phyloP scores from a whole-genome alignment of 2,797 vertebrate genomes.

The Anolis apletophallus region DNA sequence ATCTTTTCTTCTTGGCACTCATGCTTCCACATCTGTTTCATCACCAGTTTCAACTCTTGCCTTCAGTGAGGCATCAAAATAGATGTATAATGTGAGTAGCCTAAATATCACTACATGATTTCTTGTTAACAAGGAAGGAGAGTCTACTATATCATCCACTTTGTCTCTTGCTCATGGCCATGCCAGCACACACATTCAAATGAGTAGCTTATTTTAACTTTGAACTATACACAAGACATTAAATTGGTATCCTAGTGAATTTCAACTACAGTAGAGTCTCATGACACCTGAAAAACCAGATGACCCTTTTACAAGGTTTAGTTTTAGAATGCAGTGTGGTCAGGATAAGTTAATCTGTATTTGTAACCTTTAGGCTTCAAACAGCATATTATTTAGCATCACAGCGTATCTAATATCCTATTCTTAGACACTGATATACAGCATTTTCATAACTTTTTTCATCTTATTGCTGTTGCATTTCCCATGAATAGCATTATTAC shows the following conservation, averaged over 20 bases:
- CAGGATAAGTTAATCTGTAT: background rate
- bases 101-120: background rate
- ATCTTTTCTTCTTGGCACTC: slow-evolving; percentile 1
- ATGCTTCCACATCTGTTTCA: background rate
- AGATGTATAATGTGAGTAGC: background rate
- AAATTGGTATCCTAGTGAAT: slow-evolving; percentile 27
- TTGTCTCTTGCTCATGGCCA: slow-evolving; percentile 27
- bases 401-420: background rate
- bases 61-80: background rate
- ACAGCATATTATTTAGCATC: background rate
- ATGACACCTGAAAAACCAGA: slow-evolving; percentile 12
- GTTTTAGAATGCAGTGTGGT: rapidly evolving
- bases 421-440: background rate
- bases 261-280: no score
- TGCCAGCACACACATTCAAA: slow-evolving; percentile 54
- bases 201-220: background rate
- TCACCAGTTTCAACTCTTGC: background rate
- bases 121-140: slow-evolving; percentile 32
- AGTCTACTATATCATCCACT: slow-evolving; percentile 11
- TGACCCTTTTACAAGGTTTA: slow-evolving; percentile 20
- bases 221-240: slow-evolving; percentile 41
- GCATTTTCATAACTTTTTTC: background rate
- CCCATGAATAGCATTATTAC: background rate
- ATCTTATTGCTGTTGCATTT: background rate
- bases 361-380: background rate